Evolutionary conservation across 2,113 vertebrate species (phyloP), one percentile per base, ranked within the genome.

Genomic region (Recurvirostra avosetta): DNA sequence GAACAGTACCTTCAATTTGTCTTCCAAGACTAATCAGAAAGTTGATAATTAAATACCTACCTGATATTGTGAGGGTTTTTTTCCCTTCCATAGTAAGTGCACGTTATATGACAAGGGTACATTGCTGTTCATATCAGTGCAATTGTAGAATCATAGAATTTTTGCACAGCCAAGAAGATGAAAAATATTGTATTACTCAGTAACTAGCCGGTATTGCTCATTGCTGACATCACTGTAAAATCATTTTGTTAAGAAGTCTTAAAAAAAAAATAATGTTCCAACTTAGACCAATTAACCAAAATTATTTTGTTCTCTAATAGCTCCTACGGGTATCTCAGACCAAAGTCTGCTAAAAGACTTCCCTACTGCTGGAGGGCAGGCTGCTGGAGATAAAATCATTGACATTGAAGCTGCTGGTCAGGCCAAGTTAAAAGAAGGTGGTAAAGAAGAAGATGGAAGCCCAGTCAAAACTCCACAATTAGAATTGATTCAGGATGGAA

Each of bases 241-340:
- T 66, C 3, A n/a, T 65, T 61, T 65, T 63, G 30, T n/a, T 70
- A 41, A 55, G 29, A 84, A 65, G 16, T 72, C 30, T 75, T 89
- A 45, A 66, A 87, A 72, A 7, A 6, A 83, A 7, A 6, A 49
- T 80, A 88, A 47, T 25, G 11, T 40, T 84, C 47, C 22, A 56
- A 25, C 12, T 95, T 86, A 40, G 15, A 15, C 18, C 26, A 80
- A 26, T 53, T 75, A 85, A 83, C 22, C 8, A 40, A 43, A 92
- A 87, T 18, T 40, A 53, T 47, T 88, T 68, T 83, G 3, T 93
- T 97, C 52, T 92, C 30, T 62, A n/a, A 87, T 73, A 99, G 99
- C 98, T 96, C 98, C 98, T 3, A 68, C 98, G 95, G 98, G 99
- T 94, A 98, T 98, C 88, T 98, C 98, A 27, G 99, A 99, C 91